These are phyloP conservation scores for Megalops cyprinoides DNA, from an alignment of 2,797 vertebrate species.

Conservation along the genomic window DNA sequence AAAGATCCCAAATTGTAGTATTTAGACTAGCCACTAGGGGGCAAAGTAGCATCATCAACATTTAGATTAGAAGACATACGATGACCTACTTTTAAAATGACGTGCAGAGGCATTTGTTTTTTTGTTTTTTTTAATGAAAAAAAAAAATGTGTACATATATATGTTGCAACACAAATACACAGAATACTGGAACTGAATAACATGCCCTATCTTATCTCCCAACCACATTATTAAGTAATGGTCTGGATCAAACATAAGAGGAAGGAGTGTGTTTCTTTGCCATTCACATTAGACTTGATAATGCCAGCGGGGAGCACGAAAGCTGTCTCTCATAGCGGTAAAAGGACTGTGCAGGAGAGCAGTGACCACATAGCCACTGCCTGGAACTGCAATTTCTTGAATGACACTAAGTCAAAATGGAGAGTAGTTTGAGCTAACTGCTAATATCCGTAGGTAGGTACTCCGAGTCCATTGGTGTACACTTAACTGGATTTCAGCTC, in stretches of 20 bases:
- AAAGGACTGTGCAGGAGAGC: constrained; percentile 45
- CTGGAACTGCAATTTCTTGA: constrained; percentile 38
- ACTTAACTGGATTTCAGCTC: constrained; percentile 68
- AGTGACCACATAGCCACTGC: constrained; percentile 49
- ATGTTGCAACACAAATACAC: constrained; percentile 54
- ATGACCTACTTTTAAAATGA: constrained; percentile 78
- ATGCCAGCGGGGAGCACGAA: constrained; percentile 32
- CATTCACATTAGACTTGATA: constrained; percentile 48
- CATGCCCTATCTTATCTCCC: constrained; percentile 53
- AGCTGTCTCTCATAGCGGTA: constrained; percentile 32
- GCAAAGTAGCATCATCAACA: constrained; percentile 77
- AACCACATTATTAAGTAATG: constrained; percentile 53
- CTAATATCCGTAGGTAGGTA: constrained; percentile 44
- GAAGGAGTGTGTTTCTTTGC: constrained; percentile 42
- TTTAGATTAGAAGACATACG: constrained; percentile 51
- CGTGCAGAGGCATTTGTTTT: constrained; percentile 63
- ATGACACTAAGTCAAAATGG: constrained; percentile 30
- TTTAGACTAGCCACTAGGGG: constrained; percentile 73
- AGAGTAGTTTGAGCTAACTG: constrained; percentile 41
- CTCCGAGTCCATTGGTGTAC: constrained; percentile 44
- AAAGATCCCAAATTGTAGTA: constrained; percentile 54
- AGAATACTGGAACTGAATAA: constrained; percentile 50
- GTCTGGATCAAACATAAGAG: constrained; percentile 42
- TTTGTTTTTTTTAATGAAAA: constrained; percentile 70
- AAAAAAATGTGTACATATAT: constrained; percentile 64